phyloP scores from a whole-genome alignment of 2,888 invertebrate genomes.

The Blera fallax region DNA sequence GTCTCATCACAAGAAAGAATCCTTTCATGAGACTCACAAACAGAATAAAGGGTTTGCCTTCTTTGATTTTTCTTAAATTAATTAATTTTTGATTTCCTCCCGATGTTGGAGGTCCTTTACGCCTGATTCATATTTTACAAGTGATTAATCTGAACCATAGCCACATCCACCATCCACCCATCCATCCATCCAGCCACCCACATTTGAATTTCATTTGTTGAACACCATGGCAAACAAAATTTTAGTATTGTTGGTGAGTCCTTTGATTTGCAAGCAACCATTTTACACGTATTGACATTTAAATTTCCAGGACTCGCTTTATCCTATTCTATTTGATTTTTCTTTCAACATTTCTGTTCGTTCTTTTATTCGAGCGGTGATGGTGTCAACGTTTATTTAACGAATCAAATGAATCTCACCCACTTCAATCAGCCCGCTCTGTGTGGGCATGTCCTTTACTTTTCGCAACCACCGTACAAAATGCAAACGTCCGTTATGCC shows the following conservation, averaged over 20 bases:
- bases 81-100: slow-evolving; percentile 60
- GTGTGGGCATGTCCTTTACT: slow-evolving; percentile 49
- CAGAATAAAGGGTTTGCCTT: slow-evolving; percentile 32
- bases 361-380: not conserved
- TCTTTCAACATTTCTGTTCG: not conserved
- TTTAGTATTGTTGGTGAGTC: slow-evolving; percentile 42
- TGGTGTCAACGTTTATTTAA: slow-evolving; percentile 65
- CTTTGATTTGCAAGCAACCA: slow-evolving; percentile 63
- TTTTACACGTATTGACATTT: slow-evolving; percentile 68
- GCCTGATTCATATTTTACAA: slow-evolving; percentile 54
- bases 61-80: slow-evolving; percentile 64
- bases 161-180: not conserved
- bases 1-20: slow-evolving; percentile 43
- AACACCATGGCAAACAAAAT: slow-evolving; percentile 52
- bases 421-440: slow-evolving; percentile 38
- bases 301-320: slow-evolving; percentile 54
- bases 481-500: slow-evolving; percentile 46
- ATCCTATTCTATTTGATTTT: slow-evolving; percentile 15
- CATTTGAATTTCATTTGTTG: slow-evolving; percentile 16
- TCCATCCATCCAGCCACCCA: not conserved
- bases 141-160: slow-evolving; percentile 57
- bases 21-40: slow-evolving; percentile 18
- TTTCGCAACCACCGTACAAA: slow-evolving; percentile 17
- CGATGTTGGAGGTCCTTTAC: not conserved
- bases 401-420: slow-evolving; percentile 68